A percentile compares a stretch with the other conserved stretches of the same genome.
Conservation (phyloP, 2,113 vertebrate species). For the Circaetus cinerascens region DNA sequence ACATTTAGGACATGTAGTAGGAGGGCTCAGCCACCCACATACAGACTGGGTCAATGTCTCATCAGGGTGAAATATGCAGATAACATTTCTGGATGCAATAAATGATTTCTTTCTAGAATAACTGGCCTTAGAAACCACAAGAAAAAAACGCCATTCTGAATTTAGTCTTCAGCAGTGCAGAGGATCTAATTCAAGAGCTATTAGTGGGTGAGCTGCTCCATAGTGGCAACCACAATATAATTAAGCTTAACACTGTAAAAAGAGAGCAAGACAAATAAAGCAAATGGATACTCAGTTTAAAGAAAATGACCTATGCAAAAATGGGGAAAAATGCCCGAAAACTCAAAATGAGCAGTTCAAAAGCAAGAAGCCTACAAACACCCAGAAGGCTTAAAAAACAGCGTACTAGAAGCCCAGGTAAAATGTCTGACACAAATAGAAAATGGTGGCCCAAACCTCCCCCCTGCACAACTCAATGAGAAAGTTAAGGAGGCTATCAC, state of each 20-base stretch:
- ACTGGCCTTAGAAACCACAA: background rate
- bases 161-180: background rate
- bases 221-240: background rate
- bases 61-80: background rate
- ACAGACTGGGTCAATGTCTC: background rate
- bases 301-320: background rate
- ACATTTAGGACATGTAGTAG: background rate
- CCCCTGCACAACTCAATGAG: background rate
- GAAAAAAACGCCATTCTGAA: background rate
- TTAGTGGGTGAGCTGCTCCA: background rate
- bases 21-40: background rate
- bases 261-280: background rate
- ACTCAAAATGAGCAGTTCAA: background rate
- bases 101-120: background rate
- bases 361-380: background rate
- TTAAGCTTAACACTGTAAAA: background rate
- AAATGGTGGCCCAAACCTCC: background rate
- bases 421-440: background rate
- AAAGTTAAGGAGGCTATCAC: background rate
- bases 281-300: background rate
- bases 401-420: background rate
- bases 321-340: background rate
- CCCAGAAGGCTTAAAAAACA: background rate
- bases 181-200: background rate
- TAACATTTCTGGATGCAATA: background rate